Evolutionary conservation across 2,888 invertebrate species (phyloP).

Genomic region (Cordylochernes scorpioides): DNA sequence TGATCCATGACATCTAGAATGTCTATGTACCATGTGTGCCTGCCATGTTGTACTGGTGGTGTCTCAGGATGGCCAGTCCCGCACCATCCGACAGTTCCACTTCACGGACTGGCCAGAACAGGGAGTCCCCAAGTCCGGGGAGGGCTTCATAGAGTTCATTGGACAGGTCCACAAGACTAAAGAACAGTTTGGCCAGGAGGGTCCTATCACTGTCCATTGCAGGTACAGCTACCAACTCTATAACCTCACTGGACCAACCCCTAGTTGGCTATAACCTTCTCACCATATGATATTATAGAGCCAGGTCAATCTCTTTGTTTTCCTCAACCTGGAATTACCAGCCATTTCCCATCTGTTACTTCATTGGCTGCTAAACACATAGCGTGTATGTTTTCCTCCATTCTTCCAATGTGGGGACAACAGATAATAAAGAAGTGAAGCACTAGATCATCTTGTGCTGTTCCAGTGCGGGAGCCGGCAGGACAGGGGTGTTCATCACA

Average conservation of each 20-base stretch:
- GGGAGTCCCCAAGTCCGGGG: slow-evolving; percentile 83
- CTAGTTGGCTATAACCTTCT: too few species aligned
- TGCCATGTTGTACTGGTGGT: slow-evolving; percentile 2
- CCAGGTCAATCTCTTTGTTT: too few species aligned
- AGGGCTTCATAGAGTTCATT: slow-evolving; percentile 96
- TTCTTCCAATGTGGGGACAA: not conserved
- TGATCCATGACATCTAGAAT: too few species aligned
- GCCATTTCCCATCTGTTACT: too few species aligned
- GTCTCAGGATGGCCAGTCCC: slow-evolving; percentile 54
- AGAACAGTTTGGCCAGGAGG: slow-evolving; percentile 97
- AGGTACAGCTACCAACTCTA: slow-evolving; percentile 28
- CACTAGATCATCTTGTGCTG: too few species aligned
- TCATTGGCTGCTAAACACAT: too few species aligned
- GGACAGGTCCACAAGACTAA: slow-evolving; percentile 99
- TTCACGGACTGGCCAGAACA: slow-evolving; percentile 87
- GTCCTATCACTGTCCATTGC: slow-evolving; percentile 95
- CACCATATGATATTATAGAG: too few species aligned
- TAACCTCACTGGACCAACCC: not conserved
- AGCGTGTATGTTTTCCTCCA: not conserved
- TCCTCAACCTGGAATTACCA: too few species aligned
- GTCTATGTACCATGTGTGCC: not conserved
- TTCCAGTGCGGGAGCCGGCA: slow-evolving; percentile 78
- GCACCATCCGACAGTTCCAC: slow-evolving; percentile 85
- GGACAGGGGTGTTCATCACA: slow-evolving; percentile 94
- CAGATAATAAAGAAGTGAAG: not conserved